phyloP scores from a whole-genome alignment of 2,797 vertebrate genomes.

The Lophotriccus pileatus region DNA sequence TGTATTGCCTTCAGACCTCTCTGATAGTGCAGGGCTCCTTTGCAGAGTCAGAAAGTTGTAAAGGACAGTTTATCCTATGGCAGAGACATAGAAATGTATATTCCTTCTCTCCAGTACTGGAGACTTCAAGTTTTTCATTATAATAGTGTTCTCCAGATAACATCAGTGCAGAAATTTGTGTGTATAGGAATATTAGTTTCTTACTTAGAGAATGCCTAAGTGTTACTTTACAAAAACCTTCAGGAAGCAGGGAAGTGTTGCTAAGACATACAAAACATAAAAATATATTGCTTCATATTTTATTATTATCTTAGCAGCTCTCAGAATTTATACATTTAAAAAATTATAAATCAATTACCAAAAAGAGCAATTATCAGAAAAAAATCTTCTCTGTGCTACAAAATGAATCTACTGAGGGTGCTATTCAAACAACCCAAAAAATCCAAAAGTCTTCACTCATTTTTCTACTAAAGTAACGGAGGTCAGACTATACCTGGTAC shows the following conservation, averaged over 20 bases:
- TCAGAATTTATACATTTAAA: background rate
- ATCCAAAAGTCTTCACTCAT: background rate
- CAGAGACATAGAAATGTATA: background rate
- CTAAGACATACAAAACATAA: background rate
- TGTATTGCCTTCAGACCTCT: background rate
- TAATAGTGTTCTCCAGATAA: background rate
- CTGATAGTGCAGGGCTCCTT: background rate
- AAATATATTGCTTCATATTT: background rate
- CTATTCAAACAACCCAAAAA: background rate
- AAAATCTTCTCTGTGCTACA: background rate
- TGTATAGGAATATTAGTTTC: background rate
- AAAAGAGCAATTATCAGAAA: background rate
- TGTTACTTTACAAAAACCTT: background rate
- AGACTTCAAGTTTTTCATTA: background rate
- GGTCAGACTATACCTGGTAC: background rate
- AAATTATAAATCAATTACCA: background rate
- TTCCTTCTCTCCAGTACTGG: background rate
- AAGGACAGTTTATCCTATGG: background rate
- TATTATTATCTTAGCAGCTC: background rate
- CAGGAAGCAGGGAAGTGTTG: background rate
- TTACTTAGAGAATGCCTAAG: background rate
- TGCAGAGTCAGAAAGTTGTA: background rate
- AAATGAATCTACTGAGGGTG: background rate
- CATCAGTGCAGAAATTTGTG: background rate
- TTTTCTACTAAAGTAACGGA: background rate